These are phyloP conservation scores for Colletes collaris DNA, from an alignment of 2,888 invertebrate genomes.

Conservation along the genomic window DNA sequence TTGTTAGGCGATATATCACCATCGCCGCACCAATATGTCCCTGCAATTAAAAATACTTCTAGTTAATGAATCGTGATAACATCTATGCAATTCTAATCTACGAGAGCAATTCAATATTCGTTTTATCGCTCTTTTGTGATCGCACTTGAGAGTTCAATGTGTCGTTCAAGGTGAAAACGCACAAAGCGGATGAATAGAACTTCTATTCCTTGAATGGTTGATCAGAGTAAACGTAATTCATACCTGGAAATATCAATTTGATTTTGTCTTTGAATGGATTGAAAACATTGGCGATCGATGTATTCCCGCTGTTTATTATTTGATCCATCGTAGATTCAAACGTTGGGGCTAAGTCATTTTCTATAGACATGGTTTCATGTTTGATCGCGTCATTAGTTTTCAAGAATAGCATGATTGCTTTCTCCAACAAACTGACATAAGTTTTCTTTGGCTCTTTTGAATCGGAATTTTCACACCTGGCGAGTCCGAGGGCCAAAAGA, in stretches of 20 bases:
- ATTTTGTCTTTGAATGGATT: slow-evolving; percentile 85
- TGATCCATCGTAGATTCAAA: neutral
- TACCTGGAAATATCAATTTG: slow-evolving; percentile 86
- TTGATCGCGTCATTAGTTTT: slow-evolving; percentile 13
- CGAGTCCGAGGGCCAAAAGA: neutral
- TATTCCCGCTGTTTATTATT: slow-evolving; percentile 47
- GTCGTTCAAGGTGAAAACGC: no score
- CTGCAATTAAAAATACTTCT: slow-evolving; percentile 77
- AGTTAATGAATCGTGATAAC: no score
- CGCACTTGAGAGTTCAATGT: no score
- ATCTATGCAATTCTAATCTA: no score
- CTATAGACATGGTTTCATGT: neutral
- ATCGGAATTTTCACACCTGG: neutral
- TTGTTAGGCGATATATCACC: slow-evolving; percentile 86
- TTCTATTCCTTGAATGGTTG: no score
- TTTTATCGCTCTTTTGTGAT: neutral
- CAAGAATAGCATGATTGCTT: slow-evolving; percentile 41
- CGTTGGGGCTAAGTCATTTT: neutral
- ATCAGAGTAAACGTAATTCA: neutral
- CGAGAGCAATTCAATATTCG: no score
- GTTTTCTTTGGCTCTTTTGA: neutral
- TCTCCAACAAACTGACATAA: slow-evolving; percentile 54
- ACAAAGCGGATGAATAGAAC: no score
- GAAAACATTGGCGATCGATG: slow-evolving; percentile 82
- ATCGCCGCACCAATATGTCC: slow-evolving; percentile 90